Evolutionary conservation across 2,113 vertebrate genomes (phyloP).

Genomic region (Dipodomys merriami): DNA sequence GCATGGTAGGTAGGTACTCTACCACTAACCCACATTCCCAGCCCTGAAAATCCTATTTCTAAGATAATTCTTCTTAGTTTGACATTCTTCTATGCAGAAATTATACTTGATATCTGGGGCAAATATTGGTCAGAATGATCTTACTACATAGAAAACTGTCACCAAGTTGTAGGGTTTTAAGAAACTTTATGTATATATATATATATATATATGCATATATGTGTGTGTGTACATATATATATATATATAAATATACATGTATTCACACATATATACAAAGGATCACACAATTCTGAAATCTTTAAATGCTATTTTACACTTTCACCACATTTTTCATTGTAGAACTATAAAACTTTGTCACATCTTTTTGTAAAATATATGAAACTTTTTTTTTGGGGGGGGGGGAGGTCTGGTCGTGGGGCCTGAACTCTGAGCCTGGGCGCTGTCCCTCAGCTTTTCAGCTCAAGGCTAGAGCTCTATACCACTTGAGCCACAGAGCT

Average conservation of each 20-base stretch:
- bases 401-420: background rate
- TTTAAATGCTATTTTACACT: background rate
- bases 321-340: constrained; percentile 23
- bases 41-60: background rate
- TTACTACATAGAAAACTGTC: background rate
- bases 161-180: background rate
- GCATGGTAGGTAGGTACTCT: too few species aligned
- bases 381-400: background rate
- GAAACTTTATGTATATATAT: too few species aligned
- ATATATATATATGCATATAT: too few species aligned
- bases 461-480: too few species aligned
- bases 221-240: too few species aligned
- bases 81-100: constrained; percentile 8
- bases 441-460: too few species aligned
- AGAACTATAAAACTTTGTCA: background rate
- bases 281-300: background rate
- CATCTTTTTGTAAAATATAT: background rate
- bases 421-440: too few species aligned
- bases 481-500: too few species aligned
- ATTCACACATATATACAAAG: background rate
- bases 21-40: too few species aligned
- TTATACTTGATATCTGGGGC: background rate
- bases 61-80: background rate
- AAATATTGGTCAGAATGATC: constrained; percentile 42
- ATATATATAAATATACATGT: too few species aligned